Percentiles rank a stretch among this genome's conserved stretches.
Evolutionary conservation across 2,113 vertebrate species (phyloP).

Genomic region (Sturnira hondurensis): DNA sequence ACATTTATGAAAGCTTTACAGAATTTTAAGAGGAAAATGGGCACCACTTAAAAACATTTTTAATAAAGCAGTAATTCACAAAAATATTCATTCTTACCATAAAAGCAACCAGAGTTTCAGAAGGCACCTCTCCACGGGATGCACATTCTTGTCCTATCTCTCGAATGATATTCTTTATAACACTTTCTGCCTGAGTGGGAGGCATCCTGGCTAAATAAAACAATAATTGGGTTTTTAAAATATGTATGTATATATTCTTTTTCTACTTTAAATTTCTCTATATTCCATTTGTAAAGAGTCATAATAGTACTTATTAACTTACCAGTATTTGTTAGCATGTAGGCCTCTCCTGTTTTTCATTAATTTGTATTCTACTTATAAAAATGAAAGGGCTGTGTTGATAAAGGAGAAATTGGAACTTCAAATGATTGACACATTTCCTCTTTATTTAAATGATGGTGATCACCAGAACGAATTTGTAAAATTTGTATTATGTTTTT

Average conservation of each 20-base stretch:
- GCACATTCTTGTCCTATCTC: conserved; percentile 84
- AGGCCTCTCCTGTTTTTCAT: background rate
- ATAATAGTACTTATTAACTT: background rate
- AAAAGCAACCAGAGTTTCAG: conserved; percentile 88
- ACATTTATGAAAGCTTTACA: background rate
- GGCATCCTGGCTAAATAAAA: conserved; percentile 78
- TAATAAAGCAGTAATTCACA: background rate
- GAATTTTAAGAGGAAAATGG: background rate
- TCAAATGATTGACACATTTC: conserved; percentile 9
- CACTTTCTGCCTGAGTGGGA: conserved; percentile 73
- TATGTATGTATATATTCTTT: conserved; percentile 7
- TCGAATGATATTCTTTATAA: conserved; percentile 86
- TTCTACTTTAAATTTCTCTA: conserved; percentile 30
- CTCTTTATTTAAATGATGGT: background rate
- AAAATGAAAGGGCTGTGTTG: background rate
- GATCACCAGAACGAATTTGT: background rate
- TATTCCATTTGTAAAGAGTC: background rate
- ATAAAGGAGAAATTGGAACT: background rate
- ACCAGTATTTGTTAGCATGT: background rate
- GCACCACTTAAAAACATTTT: background rate
- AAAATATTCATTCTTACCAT: conserved; percentile 82
- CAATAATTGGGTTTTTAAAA: background rate
- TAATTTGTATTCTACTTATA: background rate
- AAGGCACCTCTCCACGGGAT: conserved; percentile 77
- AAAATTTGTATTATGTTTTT: background rate